Percentiles rank a stretch among this genome's conserved stretches.
phyloP scores from a whole-genome alignment of 1,140 invertebrate species.

The Liolophura sinensis region DNA sequence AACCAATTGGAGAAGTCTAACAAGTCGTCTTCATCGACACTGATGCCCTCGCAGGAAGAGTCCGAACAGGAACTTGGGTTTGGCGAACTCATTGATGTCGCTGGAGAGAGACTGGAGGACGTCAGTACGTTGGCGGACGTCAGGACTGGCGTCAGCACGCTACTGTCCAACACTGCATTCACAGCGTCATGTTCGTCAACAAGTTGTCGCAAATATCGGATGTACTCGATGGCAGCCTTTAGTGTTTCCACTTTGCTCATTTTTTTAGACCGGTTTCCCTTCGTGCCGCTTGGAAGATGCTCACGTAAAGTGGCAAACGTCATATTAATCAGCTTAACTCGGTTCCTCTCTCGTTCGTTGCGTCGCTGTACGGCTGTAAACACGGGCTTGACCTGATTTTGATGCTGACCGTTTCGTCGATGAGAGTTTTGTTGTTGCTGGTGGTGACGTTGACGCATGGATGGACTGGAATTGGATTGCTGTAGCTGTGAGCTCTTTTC shows the following conservation, averaged over 20 bases:
- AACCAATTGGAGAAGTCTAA: constrained; percentile 85
- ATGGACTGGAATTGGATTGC: too few species aligned
- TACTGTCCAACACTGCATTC: constrained; percentile 21
- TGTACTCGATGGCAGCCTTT: constrained; percentile 91
- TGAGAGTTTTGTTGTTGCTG: constrained; percentile 5
- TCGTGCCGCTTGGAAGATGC: constrained; percentile 35
- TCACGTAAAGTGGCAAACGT: constrained; percentile 48
- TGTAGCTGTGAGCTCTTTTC: too few species aligned
- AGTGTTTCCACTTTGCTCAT: constrained; percentile 89
- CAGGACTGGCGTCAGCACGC: constrained; percentile 15
- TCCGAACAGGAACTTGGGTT: constrained; percentile 73
- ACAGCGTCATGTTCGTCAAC: constrained; percentile 64
- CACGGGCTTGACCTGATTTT: constrained; percentile 34
- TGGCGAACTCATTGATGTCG: constrained; percentile 72
- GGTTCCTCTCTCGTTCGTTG: constrained; percentile 90
- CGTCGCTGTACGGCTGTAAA: constrained; percentile 84
- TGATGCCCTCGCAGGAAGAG: constrained; percentile 74
- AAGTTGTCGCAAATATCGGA: constrained; percentile 79
- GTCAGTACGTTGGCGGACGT: constrained; percentile 10
- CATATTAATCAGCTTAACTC: constrained; percentile 90
- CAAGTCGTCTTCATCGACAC: constrained; percentile 87
- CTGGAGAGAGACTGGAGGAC: constrained; percentile 59
- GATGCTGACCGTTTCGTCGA: constrained; percentile 4
- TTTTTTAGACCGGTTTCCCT: constrained; percentile 45
- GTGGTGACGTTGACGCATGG: not conserved